Evolutionary conservation across 2,797 vertebrate genomes (phyloP).

Genomic region (Hirundo rustica): DNA sequence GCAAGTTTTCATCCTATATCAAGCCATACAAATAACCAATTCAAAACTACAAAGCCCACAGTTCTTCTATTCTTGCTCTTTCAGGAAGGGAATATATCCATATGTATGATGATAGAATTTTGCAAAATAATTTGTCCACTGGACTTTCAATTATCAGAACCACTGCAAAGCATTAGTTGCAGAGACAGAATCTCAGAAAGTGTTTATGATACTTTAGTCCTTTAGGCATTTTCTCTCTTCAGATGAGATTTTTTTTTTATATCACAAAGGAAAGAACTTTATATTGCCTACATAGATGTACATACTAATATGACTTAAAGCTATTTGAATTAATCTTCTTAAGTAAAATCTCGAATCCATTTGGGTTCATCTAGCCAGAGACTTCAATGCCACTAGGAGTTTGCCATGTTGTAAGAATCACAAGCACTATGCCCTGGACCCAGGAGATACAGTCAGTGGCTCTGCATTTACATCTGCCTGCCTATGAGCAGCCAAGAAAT

Average conservation of each 20-base stretch:
- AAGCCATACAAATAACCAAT: neutral
- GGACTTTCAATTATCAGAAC: neutral
- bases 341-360: neutral
- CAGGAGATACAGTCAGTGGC: neutral
- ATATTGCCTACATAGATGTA: neutral
- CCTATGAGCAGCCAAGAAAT: neutral
- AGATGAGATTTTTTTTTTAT: neutral
- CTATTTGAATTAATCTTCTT: neutral
- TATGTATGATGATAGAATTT: neutral
- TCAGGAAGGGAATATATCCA: neutral
- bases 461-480: neutral
- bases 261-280: neutral
- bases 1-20: neutral
- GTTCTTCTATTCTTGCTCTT: neutral
- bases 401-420: neutral
- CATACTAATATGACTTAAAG: neutral
- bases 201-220: neutral
- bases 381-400: neutral
- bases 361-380: neutral
- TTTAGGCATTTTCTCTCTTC: neutral
- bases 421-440: neutral
- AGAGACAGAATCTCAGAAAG: neutral
- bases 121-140: neutral
- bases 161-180: neutral
- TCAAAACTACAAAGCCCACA: neutral